Evolutionary conservation across 2,888 invertebrate genomes (phyloP).

Genomic region (Candidula unifasciata): DNA sequence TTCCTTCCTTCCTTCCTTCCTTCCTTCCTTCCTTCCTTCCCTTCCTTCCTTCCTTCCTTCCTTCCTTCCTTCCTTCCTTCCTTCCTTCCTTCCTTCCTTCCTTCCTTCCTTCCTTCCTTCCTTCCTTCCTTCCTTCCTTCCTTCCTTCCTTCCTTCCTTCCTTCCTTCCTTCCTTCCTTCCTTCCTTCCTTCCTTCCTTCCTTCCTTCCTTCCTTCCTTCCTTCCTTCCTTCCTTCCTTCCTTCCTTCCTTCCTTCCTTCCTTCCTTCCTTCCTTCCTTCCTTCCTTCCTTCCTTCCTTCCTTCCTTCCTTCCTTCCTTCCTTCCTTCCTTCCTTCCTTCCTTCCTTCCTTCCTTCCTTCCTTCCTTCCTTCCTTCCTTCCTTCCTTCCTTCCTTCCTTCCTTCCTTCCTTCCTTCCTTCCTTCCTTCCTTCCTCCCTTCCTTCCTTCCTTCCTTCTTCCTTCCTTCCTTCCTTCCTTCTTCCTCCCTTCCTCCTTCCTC

Average conservation of each 20-base stretch:
- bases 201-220: background rate
- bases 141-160: background rate
- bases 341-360: slow-evolving; percentile 27
- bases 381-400: slow-evolving; percentile 5
- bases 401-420: background rate
- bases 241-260: slow-evolving; percentile 14
- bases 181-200: slow-evolving; percentile 38
- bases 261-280: slow-evolving; percentile 25
- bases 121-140: background rate
- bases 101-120: background rate
- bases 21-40: slow-evolving; percentile 36
- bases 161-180: slow-evolving; percentile 37
- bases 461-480: background rate
- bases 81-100: slow-evolving; percentile 10
- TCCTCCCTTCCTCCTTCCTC: background rate
- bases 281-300: slow-evolving; percentile 41
- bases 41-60: background rate
- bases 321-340: slow-evolving; percentile 16
- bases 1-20: slow-evolving; percentile 24
- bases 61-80: slow-evolving; percentile 1
- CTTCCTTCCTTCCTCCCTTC: slow-evolving; percentile 40
- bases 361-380: slow-evolving; percentile 25
- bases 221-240: background rate
- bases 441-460: slow-evolving; percentile 11
- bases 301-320: slow-evolving; percentile 11